These are phyloP conservation scores for Oikopleura vanhoeffeni DNA, from an alignment of 23 tunicate species.

Conservation along the genomic window DNA sequence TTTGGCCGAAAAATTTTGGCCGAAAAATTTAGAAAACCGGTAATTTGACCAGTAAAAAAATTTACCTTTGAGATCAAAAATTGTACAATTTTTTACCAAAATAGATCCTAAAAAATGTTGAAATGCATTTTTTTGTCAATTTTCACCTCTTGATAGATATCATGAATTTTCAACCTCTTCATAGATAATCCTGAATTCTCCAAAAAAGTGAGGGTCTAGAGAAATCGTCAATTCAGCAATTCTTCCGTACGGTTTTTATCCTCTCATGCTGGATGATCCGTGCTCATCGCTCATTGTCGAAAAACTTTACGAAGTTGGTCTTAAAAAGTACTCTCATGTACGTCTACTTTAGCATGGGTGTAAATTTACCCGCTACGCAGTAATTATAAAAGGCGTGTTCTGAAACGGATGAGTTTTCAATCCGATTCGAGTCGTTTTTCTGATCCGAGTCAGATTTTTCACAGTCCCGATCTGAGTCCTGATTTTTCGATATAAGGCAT, in stretches of 20 bases:
- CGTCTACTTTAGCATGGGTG: conserved; percentile 98
- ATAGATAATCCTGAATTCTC: background rate
- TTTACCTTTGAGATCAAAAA: too few relatives aligned
- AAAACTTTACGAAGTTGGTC: conserved; percentile 34
- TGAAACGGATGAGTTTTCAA: conserved; percentile 57
- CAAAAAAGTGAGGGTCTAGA: background rate
- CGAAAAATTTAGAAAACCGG: too few relatives aligned
- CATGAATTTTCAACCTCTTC: background rate
- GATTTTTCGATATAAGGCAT: background rate
- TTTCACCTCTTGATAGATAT: background rate
- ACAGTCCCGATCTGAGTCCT: conserved; percentile 41
- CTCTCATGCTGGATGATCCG: conserved; percentile 94
- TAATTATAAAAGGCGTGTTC: too few relatives aligned
- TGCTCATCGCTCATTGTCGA: conserved; percentile 54
- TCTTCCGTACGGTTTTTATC: conserved; percentile 44
- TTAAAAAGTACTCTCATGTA: conserved; percentile 49
- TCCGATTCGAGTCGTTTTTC: conserved; percentile 60
- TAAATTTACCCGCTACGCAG: conserved; percentile 93
- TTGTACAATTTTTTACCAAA: too few relatives aligned
- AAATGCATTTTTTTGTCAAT: background rate
- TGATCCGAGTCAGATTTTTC: conserved; percentile 58
- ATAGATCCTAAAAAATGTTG: too few relatives aligned
- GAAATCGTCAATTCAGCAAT: conserved; percentile 46
- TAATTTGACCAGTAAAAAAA: too few relatives aligned
- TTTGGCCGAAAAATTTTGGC: too few relatives aligned